These are phyloP conservation scores for Microchrysa polita DNA, from an alignment of 2,888 invertebrate species.

Conservation along the genomic window DNA sequence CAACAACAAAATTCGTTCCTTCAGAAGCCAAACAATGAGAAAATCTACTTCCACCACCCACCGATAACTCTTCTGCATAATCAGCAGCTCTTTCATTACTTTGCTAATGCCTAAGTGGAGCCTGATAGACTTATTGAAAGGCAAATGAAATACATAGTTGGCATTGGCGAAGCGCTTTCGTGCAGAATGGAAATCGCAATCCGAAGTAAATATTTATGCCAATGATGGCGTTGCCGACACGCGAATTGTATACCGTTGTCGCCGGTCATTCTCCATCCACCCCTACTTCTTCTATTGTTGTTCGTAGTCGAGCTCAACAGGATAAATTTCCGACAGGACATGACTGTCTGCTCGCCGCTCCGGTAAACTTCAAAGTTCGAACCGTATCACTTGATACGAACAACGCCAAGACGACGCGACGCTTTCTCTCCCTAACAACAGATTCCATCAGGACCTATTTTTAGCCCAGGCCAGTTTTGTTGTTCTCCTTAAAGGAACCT, in stretches of 20 bases:
- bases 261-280: background rate
- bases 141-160: conserved; percentile 49
- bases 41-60: too few relatives aligned
- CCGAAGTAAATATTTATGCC: conserved; percentile 49
- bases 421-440: conserved; percentile 23
- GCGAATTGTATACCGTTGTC: conserved; percentile 10
- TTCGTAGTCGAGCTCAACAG: conserved; percentile 29
- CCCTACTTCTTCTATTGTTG: conserved; percentile 10
- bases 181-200: conserved; percentile 48
- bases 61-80: background rate
- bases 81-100: conserved; percentile 17
- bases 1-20: too few relatives aligned
- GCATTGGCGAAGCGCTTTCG: conserved; percentile 47
- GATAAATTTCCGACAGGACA: conserved; percentile 12
- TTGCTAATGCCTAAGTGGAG: conserved; percentile 25
- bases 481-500: conserved; percentile 12
- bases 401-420: conserved; percentile 25
- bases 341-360: background rate
- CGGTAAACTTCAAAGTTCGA: background rate
- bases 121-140: conserved; percentile 44
- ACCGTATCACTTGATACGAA: conserved; percentile 5
- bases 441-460: conserved; percentile 32
- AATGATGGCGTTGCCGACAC: conserved; percentile 34
- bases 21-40: too few relatives aligned
- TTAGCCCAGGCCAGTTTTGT: background rate